Evolutionary conservation across 2,797 vertebrate species (phyloP).

Genomic region (Vultur gryphus): DNA sequence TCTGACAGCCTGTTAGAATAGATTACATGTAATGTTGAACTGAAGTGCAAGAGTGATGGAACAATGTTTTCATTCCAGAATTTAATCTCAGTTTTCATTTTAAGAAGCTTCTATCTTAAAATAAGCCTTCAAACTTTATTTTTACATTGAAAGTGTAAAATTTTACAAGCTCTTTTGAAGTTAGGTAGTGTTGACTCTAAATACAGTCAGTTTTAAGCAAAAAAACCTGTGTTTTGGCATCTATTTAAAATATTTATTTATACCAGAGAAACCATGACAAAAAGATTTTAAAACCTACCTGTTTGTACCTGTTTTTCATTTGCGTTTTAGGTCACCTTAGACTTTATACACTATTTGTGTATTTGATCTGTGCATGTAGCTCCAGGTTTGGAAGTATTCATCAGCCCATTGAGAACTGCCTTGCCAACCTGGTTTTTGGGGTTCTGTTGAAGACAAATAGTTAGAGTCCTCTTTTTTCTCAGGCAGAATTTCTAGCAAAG

Average conservation of each 20-base stretch:
- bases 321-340: background rate
- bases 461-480: background rate
- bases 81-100: background rate
- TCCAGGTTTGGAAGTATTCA: background rate
- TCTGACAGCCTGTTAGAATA: background rate
- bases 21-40: accelerated
- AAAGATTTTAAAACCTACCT: background rate
- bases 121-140: background rate
- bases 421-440: background rate
- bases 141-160: background rate
- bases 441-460: background rate
- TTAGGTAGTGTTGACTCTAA: background rate
- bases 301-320: background rate
- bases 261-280: background rate
- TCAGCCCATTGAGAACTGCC: background rate
- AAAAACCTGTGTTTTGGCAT: background rate
- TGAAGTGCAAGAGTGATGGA: background rate
- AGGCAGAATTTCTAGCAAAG: background rate
- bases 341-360: background rate
- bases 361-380: background rate
- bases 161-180: background rate
- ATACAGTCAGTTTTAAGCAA: background rate
- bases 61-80: background rate
- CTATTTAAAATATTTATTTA: background rate
- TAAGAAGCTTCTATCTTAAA: background rate